phyloP scores from a whole-genome alignment of 2,888 invertebrate species.

The Parascotia fuliginaria region DNA sequence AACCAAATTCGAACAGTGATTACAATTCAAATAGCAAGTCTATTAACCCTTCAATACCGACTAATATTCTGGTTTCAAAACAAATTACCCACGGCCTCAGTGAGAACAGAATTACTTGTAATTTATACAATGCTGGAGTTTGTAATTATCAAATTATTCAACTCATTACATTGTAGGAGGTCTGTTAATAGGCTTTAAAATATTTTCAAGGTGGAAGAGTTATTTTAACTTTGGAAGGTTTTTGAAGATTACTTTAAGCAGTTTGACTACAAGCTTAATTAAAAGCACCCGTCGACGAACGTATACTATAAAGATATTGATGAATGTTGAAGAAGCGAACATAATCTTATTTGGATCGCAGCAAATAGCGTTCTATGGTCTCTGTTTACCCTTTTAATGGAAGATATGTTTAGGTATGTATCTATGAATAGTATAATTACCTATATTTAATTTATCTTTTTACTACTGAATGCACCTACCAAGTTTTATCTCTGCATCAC shows the following conservation, averaged over 20 bases:
- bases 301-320: too few species aligned
- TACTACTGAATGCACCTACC: too few species aligned
- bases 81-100: constrained; percentile 13
- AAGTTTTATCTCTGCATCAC: too few species aligned
- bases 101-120: constrained; percentile 16
- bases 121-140: constrained; percentile 27
- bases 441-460: too few species aligned
- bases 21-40: constrained; percentile 23
- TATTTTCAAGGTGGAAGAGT: background rate
- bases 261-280: background rate
- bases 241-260: background rate
- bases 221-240: background rate
- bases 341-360: too few species aligned
- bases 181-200: background rate
- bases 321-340: too few species aligned
- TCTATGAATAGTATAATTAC: too few species aligned
- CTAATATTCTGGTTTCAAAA: constrained; percentile 25
- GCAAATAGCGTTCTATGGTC: too few species aligned
- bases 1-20: constrained; percentile 25
- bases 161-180: constrained; percentile 34
- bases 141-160: constrained; percentile 50
- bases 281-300: too few species aligned
- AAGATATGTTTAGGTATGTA: too few species aligned
- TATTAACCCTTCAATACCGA: constrained; percentile 23
- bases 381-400: too few species aligned